phyloP scores from a whole-genome alignment of 2,797 vertebrate species.

The Coilia nasus region DNA sequence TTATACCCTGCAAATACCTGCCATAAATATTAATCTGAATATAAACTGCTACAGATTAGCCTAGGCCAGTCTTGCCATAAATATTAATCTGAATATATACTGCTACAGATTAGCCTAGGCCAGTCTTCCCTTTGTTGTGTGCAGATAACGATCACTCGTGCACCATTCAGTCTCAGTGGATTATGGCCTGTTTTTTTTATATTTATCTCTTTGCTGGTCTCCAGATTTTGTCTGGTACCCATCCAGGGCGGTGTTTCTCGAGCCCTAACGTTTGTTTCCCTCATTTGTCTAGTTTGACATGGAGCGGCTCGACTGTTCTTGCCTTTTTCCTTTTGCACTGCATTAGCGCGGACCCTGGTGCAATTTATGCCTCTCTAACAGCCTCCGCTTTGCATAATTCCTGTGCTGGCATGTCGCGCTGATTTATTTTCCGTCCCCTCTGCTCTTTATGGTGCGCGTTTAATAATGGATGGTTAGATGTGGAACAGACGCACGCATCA shows the following conservation, averaged over 20 bases:
- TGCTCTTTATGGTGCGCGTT: constrained; percentile 45
- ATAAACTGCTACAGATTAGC: constrained; percentile 11
- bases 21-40: constrained; percentile 9
- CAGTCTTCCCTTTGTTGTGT: neutral
- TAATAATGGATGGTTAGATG: constrained; percentile 49
- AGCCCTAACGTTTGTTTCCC: neutral
- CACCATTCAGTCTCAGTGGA: no score
- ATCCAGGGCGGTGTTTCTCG: constrained; percentile 11
- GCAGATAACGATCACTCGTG: neutral
- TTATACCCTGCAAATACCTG: neutral
- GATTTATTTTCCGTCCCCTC: constrained; percentile 58
- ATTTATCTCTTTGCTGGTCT: neutral
- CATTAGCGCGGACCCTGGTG: constrained; percentile 58
- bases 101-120: neutral
- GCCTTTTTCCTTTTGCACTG: constrained; percentile 30
- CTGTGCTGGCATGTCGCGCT: constrained; percentile 61
- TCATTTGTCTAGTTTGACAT: constrained; percentile 60
- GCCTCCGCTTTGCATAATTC: constrained; percentile 64
- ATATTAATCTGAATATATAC: constrained; percentile 16
- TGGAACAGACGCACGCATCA: constrained; percentile 49
- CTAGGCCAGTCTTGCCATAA: neutral
- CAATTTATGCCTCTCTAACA: constrained; percentile 61
- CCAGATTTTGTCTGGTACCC: neutral
- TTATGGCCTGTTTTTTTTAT: no score
- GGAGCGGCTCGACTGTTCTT: constrained; percentile 52